These are phyloP conservation scores for Prorops nasuta DNA, from an alignment of 1,140 invertebrate genomes.

Conservation along the genomic window DNA sequence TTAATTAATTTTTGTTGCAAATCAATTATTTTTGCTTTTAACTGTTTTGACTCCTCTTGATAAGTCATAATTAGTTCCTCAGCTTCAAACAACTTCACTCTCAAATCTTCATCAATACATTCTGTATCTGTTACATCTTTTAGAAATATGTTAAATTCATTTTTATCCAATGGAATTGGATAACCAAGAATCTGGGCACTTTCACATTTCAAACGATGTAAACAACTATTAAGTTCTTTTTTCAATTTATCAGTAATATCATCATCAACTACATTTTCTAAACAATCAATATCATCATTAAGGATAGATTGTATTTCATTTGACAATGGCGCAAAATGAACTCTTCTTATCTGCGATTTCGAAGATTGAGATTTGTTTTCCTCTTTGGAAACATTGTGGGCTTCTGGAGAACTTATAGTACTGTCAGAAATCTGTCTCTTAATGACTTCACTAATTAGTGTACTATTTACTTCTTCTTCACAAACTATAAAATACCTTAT, in stretches of 20 bases:
- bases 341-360: constrained; percentile 37
- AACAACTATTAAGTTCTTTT: constrained; percentile 63
- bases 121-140: constrained; percentile 27
- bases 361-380: constrained; percentile 8
- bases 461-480: constrained; percentile 76
- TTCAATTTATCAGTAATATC: constrained; percentile 63
- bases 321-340: constrained; percentile 70
- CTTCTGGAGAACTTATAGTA: constrained; percentile 13
- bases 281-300: constrained; percentile 53
- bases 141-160: constrained; percentile 9
- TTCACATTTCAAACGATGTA: constrained; percentile 65
- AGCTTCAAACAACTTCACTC: constrained; percentile 48
- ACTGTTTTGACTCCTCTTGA: constrained; percentile 56
- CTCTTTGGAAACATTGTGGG: constrained; percentile 14
- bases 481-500: constrained; percentile 70
- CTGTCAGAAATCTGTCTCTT: constrained; percentile 44
- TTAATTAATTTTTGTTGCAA: constrained; percentile 50
- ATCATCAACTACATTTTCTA: constrained; percentile 40
- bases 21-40: constrained; percentile 63
- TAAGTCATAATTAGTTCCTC: constrained; percentile 54
- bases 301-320: constrained; percentile 63
- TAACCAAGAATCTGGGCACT: constrained; percentile 67
- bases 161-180: constrained; percentile 45
- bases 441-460: constrained; percentile 65
- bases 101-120: constrained; percentile 40